Conservation (phyloP, 2,113 vertebrate genomes). For the Epinephelus fuscoguttatus region DNA sequence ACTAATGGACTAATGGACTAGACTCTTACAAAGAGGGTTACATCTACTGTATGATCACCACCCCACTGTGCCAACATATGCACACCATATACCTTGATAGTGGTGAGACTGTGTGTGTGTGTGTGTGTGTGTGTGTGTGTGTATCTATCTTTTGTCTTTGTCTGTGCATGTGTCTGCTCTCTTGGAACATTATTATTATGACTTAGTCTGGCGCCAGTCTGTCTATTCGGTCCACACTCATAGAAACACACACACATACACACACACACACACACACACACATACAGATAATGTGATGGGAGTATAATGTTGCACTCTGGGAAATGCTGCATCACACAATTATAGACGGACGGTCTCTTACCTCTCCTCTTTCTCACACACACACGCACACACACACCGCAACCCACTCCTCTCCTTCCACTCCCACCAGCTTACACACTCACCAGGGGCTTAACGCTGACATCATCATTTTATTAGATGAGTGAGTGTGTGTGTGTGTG, state of each 20-base stretch:
- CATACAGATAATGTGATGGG: constrained; percentile 72
- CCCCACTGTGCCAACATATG: background rate
- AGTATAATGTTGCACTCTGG: constrained; percentile 79
- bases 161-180: constrained; percentile 61
- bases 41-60: constrained; percentile 10
- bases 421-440: constrained; percentile 54
- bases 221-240: constrained; percentile 73
- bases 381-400: constrained; percentile 22
- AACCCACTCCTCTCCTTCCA: constrained; percentile 34
- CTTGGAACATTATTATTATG: constrained; percentile 73
- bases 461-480: constrained; percentile 72
- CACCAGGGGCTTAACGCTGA: constrained; percentile 67
- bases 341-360: constrained; percentile 47
- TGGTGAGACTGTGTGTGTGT: constrained; percentile 13
- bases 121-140: constrained; percentile 42
- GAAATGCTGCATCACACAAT: constrained; percentile 80
- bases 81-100: constrained; percentile 34
- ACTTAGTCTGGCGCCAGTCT: constrained; percentile 88
- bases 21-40: constrained; percentile 23
- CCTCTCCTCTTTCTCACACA: constrained; percentile 33
- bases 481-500: constrained; percentile 34
- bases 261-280: constrained; percentile 43
- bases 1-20: constrained; percentile 29
- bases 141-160: constrained; percentile 50
- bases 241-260: constrained; percentile 34